Evolutionary conservation across 92 coral and sea anemone genomes (phyloP), one percentile per base, ranked within the genome.

Genomic region (Porites rus): DNA sequence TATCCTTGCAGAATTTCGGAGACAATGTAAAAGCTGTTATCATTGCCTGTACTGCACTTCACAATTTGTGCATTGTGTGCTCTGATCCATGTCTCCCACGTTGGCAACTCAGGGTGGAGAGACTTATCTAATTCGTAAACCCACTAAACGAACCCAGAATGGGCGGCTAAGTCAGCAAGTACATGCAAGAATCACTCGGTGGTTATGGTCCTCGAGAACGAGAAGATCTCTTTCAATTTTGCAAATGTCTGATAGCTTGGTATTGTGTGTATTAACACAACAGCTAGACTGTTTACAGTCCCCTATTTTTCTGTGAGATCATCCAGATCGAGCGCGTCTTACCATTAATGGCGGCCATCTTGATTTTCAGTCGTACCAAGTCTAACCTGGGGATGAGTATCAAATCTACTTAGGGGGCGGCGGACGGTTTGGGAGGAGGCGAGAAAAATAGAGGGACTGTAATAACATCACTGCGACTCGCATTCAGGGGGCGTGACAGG

Each of bases 141-240:
- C 84, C 18, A 76, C 84, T 11, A 81, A 81, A 46, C 56, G 85
- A 69, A 84, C 86, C 28, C 65, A 74, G 38, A 88, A 90, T 61
- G 73, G 74, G 56, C 65, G 52, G 28, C 84, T 90, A 22, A 79
- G 72, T 24, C 84, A 90, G 24, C 65, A 74, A 63, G 17, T 79
- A 66, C 82, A 61, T 52, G 53, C 54, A 66, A 53, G 77, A 79
- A 86, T 84, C 43, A 62, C 79, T 64, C 24, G 80, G 52, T 72
- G 87, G 89, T 74, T 90, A 85, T 90, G 92, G 92, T 80, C 75
- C 75, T 84, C 65, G 65, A 65, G 81, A 75, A 50, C 80, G 56
- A 25, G 43, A 21, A 83, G 20, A 14, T 14, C 79, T 75, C 7
- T 66, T 66, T 69, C 17, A 12, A 12, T 61, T 61, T 61, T 61